A percentile compares a stretch with the other conserved stretches of the same genome.
These are phyloP conservation scores for Bruchidius siliquastri DNA, from an alignment of 2,888 invertebrate species.

Conservation along the genomic window DNA sequence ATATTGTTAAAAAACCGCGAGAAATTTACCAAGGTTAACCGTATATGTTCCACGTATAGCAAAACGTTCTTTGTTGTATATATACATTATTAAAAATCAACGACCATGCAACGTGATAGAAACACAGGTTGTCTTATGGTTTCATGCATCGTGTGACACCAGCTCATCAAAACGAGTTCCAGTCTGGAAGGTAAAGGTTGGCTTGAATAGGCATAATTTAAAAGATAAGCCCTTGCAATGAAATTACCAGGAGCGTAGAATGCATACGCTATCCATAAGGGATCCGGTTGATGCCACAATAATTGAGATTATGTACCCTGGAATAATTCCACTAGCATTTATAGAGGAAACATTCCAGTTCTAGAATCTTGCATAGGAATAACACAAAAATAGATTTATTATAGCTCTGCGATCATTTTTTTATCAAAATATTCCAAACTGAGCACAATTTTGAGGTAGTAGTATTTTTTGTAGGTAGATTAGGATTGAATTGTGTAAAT, in stretches of 20 bases:
- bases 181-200: not conserved
- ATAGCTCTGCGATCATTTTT: too few relatives aligned
- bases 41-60: not conserved
- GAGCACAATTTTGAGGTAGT: too few relatives aligned
- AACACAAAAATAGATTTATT: too few relatives aligned
- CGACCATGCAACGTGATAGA: not conserved
- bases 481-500: too few relatives aligned
- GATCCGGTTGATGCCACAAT: too few relatives aligned
- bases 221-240: not conserved
- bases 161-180: not conserved
- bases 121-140: not conserved
- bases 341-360: too few relatives aligned
- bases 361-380: too few relatives aligned
- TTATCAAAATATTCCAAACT: too few relatives aligned
- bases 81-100: not conserved
- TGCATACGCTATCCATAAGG: too few relatives aligned
- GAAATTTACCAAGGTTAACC: not conserved
- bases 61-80: not conserved
- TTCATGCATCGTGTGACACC: not conserved
- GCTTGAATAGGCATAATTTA: not conserved
- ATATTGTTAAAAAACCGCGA: not conserved
- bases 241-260: not conserved
- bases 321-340: too few relatives aligned
- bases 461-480: too few relatives aligned
- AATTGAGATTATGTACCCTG: too few relatives aligned